These are phyloP conservation scores for Heliothis peltigera DNA, from an alignment of 2,888 invertebrate species.

Conservation along the genomic window DNA sequence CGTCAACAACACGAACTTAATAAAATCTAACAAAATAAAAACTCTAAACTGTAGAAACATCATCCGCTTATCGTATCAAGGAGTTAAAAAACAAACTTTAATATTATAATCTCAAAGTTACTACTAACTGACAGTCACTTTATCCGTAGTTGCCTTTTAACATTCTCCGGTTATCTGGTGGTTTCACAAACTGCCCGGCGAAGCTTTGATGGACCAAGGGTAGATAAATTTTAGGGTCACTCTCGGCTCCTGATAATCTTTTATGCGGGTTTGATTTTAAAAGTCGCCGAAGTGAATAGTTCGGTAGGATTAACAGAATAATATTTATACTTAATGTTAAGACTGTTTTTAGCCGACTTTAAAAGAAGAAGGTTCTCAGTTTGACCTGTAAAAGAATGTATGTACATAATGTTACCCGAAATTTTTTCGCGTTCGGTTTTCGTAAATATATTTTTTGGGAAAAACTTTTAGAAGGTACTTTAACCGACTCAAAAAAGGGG, in stretches of 20 bases:
- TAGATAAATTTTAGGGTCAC: constrained; percentile 53
- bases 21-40: no score
- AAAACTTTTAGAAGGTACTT: no score
- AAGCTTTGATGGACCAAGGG: constrained; percentile 41
- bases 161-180: constrained; percentile 47
- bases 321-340: no score
- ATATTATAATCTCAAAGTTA: constrained; percentile 48
- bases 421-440: no score
- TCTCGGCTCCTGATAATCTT: constrained; percentile 37
- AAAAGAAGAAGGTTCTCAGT: no score
- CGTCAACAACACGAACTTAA: no score
- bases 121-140: constrained; percentile 44
- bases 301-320: not conserved
- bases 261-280: constrained; percentile 51
- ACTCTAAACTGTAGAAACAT: no score
- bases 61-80: constrained; percentile 22
- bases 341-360: no score
- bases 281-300: constrained; percentile 40
- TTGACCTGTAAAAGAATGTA: no score
- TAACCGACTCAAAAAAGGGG: no score
- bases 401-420: no score
- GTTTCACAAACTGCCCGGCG: constrained; percentile 52
- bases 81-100: constrained; percentile 41
- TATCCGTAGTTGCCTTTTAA: constrained; percentile 50
- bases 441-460: no score